A percentile compares a stretch with the other conserved stretches of the same genome.
phyloP scores from a whole-genome alignment of 2,888 invertebrate species.

The Steinernema hermaphroditum region DNA sequence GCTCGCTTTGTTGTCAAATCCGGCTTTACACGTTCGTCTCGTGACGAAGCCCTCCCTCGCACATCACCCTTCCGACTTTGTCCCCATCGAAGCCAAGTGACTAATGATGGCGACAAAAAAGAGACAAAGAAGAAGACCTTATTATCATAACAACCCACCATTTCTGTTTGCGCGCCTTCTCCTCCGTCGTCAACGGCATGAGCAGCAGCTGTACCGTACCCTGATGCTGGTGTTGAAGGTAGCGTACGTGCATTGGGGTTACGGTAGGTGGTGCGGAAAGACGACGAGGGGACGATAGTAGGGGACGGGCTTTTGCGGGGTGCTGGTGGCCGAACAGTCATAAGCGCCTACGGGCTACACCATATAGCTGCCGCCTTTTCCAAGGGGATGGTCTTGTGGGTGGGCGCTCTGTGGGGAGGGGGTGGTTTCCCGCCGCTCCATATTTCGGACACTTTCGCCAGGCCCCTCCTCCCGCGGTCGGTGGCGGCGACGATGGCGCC shows the following conservation, averaged over 20 bases:
- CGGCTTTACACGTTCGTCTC: no score
- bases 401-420: not conserved
- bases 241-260: slow-evolving; percentile 60
- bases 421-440: slow-evolving; percentile 13
- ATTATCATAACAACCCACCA: slow-evolving; percentile 50
- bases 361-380: no score
- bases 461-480: not conserved
- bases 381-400: slow-evolving; percentile 30
- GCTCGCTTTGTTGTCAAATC: no score
- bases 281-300: no score
- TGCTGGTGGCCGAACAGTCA: not conserved
- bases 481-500: not conserved
- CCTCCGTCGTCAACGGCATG: slow-evolving; percentile 62
- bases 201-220: slow-evolving; percentile 66
- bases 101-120: no score
- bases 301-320: not conserved
- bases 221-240: slow-evolving; percentile 65
- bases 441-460: not conserved
- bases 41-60: no score
- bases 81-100: not conserved
- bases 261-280: not conserved
- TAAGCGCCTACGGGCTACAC: not conserved
- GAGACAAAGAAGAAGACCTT: no score
- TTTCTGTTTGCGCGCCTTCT: slow-evolving; percentile 59
- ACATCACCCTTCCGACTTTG: no score